Base-by-base conservation (phyloP, 2,113 vertebrate species). In the zebrafish (Danio rerio) region DNA sequence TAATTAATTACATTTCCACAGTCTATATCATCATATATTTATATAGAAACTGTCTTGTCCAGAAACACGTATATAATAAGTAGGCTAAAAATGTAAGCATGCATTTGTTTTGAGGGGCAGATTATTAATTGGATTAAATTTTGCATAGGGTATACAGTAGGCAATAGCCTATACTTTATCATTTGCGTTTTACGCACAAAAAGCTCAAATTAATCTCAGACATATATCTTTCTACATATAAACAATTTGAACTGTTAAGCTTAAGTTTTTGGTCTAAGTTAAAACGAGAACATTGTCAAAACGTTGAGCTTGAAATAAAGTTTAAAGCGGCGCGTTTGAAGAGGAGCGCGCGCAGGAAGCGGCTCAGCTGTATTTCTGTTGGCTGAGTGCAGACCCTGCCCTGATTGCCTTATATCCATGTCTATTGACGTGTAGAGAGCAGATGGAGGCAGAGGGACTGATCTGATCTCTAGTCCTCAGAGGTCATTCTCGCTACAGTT, bases 361-460 rank as follows among this genome's bases (percentile, higher is more conserved):
- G 45, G 73, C 77, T 52, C 73, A 59, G 65, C 62, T 84, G 63
- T 21, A 55, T 76, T 81, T 70, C 84, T 86, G 80, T 82, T 86
- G 83, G 80, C 83, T 85, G 87, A 85, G 78, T 80, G 78, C 85
- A 90, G 88, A 90, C 85, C 89, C 90, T 81, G 85, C 91, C 93
- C 91, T 90, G 87, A 59, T 77, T 71, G 86, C 73, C 83, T 86
- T 86, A 84, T 52, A 79, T 79, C 61, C 77, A 66, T 92, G 86
- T 88, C 89, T 90, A 93, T 89, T 89, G 94, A 93, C 92, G 91
- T 84, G 89, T 71, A 62, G 89, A 87, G 88, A 87, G 91, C 92
- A 90, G 90, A 92, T 89, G 89, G 88, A 88, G 91, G 90, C 88
- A 74, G 88, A 88, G 84, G 90, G 91, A 91, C 90, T 90, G 91